A percentile compares a stretch with the other conserved stretches of the same genome.
phyloP scores from a whole-genome alignment of 2,113 vertebrate genomes.

The Ovibos moschatus region DNA sequence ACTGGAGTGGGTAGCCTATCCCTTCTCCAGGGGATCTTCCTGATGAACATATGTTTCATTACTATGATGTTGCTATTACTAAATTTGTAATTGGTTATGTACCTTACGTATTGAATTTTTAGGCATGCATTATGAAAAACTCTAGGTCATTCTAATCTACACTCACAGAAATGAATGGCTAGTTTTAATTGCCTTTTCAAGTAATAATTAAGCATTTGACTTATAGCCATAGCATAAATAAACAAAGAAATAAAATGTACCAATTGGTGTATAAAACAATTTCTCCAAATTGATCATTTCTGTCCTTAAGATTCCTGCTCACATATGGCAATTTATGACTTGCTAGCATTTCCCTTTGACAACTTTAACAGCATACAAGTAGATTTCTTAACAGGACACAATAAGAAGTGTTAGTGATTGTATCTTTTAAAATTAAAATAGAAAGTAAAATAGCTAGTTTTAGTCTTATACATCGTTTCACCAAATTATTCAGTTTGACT shows the following conservation, averaged over 20 bases:
- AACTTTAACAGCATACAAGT: background rate
- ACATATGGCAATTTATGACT: background rate
- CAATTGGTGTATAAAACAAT: background rate
- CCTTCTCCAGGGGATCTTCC: background rate
- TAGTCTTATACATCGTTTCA: background rate
- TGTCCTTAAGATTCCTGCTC: background rate
- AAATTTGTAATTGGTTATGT: background rate
- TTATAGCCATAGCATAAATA: background rate
- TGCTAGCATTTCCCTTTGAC: background rate
- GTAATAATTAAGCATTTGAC: background rate
- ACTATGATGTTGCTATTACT: background rate
- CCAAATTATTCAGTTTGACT: background rate
- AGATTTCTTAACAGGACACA: background rate
- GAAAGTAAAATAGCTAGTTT: background rate
- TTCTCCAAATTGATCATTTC: background rate
- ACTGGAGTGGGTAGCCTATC: background rate
- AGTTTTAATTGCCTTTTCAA: background rate
- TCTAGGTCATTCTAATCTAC: background rate
- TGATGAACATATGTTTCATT: background rate
- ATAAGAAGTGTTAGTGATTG: background rate
- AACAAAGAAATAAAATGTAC: background rate
- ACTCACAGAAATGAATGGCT: background rate
- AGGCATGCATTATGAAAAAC: background rate
- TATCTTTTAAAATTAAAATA: conserved; percentile 11
- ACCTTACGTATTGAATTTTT: background rate